A percentile compares a stretch with the other conserved stretches of the same genome.
phyloP scores from a whole-genome alignment of 2,113 vertebrate species.

The Bujurquina vittata region DNA sequence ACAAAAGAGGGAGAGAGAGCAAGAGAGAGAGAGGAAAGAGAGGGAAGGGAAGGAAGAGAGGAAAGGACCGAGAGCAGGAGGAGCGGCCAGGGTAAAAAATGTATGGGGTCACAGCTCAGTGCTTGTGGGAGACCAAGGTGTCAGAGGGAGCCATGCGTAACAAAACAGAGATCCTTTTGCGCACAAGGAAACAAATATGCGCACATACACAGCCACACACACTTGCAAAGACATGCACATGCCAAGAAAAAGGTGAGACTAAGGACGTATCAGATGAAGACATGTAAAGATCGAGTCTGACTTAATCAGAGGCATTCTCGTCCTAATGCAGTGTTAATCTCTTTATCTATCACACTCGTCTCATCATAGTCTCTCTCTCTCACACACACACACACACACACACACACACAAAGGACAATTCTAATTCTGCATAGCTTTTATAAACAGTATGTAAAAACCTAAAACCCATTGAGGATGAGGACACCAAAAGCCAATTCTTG shows the following conservation, averaged over 20 bases:
- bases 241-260: constrained; percentile 54
- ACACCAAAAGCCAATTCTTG: constrained; percentile 2
- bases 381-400: background rate
- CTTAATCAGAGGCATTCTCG: constrained; percentile 42
- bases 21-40: background rate
- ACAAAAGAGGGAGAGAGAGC: constrained; percentile 66
- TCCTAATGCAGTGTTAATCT: constrained; percentile 48
- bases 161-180: constrained; percentile 69
- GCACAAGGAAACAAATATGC: constrained; percentile 27
- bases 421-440: constrained; percentile 36
- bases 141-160: constrained; percentile 61
- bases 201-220: background rate
- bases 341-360: constrained; percentile 25
- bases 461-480: constrained; percentile 9
- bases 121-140: constrained; percentile 66
- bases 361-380: constrained; percentile 2
- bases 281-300: constrained; percentile 29
- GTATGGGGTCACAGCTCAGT: constrained; percentile 69
- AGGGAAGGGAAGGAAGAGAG: constrained; percentile 35
- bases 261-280: constrained; percentile 53
- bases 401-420: constrained; percentile 30
- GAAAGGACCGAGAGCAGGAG: constrained; percentile 35
- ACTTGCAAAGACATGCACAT: background rate
- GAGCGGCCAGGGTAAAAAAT: constrained; percentile 54
- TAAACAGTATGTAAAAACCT: constrained; percentile 20